phyloP scores from a whole-genome alignment of 2,797 vertebrate genomes.

The Siniperca scherzeri region DNA sequence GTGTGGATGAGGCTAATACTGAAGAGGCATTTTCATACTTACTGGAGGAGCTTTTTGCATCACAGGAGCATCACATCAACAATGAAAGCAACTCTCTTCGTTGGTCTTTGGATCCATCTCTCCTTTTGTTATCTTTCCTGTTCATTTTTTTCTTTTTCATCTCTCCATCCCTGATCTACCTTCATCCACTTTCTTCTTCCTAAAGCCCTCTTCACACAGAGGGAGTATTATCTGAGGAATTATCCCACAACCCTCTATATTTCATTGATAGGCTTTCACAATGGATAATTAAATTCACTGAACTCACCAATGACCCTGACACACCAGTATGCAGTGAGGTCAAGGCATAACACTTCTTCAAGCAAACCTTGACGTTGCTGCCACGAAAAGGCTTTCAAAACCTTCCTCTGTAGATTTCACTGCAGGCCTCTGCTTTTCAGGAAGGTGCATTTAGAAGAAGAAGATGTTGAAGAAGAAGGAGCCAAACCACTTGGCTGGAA shows the following conservation, averaged over 20 bases:
- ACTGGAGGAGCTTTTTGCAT: neutral
- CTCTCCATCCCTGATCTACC: neutral
- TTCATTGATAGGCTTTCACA: slow-evolving; percentile 15
- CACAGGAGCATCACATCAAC: neutral
- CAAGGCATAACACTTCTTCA: neutral
- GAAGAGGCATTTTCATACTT: neutral
- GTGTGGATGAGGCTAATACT: neutral
- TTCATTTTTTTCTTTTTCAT: neutral
- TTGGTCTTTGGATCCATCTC: neutral
- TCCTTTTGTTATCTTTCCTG: neutral
- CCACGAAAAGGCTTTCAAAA: neutral
- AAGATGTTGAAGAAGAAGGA: neutral
- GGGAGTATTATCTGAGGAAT: slow-evolving; percentile 1
- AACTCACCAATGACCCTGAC: slow-evolving; percentile 12
- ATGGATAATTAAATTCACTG: slow-evolving; percentile 14
- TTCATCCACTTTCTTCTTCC: neutral
- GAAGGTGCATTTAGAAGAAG: neutral
- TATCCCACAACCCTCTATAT: neutral
- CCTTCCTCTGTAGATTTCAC: neutral
- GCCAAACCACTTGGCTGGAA: neutral
- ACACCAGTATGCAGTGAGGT: slow-evolving; percentile 3
- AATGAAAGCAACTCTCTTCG: neutral
- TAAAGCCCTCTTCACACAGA: neutral
- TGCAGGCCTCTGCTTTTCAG: neutral
- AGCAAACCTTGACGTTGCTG: neutral